phyloP scores from a whole-genome alignment of 2,113 vertebrate genomes.

The Neolamprologus ventralis region DNA sequence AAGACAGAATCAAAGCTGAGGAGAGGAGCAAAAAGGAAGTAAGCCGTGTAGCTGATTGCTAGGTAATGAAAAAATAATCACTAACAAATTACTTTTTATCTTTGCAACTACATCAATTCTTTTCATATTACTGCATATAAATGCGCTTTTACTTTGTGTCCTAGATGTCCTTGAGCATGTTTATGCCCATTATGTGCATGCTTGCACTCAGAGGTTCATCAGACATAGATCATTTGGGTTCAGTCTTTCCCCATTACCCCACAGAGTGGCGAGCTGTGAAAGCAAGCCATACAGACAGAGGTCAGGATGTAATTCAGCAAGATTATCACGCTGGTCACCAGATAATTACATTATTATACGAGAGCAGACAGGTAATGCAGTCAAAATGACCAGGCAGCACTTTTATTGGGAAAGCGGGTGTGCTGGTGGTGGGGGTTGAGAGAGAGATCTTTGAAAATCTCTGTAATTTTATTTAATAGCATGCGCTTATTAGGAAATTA shows the following conservation, averaged over 20 bases:
- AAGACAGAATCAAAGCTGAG: background rate
- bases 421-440: background rate
- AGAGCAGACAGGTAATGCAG: conserved; percentile 55
- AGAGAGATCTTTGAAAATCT: conserved; percentile 33
- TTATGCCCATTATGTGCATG: conserved; percentile 9
- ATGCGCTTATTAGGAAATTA: conserved; percentile 42
- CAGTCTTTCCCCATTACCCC: conserved; percentile 44
- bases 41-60: background rate
- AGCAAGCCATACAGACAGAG: conserved; percentile 47
- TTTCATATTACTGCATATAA: background rate
- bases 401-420: conserved; percentile 23
- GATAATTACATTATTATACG: conserved; percentile 61
- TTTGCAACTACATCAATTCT: background rate
- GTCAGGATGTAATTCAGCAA: conserved; percentile 56
- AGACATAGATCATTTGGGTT: conserved; percentile 40
- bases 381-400: conserved; percentile 52
- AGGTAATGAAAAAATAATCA: background rate
- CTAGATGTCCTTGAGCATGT: conserved; percentile 32
- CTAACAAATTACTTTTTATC: background rate
- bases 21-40: background rate
- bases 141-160: background rate
- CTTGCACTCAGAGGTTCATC: conserved; percentile 21
- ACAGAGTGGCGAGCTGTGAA: conserved; percentile 46
- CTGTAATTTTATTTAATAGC: conserved; percentile 49
- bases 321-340: conserved; percentile 48